Base-by-base conservation (phyloP, 1,140 invertebrate species). In the Spodoptera litura region DNA sequence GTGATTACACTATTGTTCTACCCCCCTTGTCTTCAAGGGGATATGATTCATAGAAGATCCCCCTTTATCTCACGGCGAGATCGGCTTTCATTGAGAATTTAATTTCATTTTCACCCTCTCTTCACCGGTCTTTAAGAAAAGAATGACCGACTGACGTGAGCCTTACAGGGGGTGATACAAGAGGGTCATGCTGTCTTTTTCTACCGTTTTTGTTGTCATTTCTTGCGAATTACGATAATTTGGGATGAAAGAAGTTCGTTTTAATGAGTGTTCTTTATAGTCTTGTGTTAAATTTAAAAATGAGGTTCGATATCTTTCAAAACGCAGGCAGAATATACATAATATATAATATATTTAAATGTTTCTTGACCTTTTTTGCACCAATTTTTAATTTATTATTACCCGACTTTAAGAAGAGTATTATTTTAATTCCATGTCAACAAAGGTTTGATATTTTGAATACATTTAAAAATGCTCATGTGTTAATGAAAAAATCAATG, bases 51-150 rank as follows among this genome's bases (percentile, higher is more conserved):
- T 93, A 93, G 88, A 83, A 81, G 84, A 88, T 89, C 88, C 73
- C 89, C 89, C 88, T 90, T 91, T 88, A 91, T 87, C 85, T 86
- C 84, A 90, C 87, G 79, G 81, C 78, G 78, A 84, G 87, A 88
- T 88, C 83, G 83, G 88, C 89, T 90, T 94, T 93, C 89, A 92
- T 91, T 91, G 84, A 89, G 90, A 93, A 93, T 94, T 94, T 94
- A 94, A 94, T 94, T 93, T 94, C 89, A 91, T 93, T 90, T 91
- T 90, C 91, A 92, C 93, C 93, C 92, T 88, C 87, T 88, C 88
- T 70, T 51, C 70, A 70, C 62, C 78, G 81, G 87, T 88, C 85
- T 91, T 93, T 92, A 91, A 92, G 90, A 91, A 92, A 91, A 94
- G 91, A 93, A 91, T 93, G 91, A 93, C 92, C 89, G 84, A 88